phyloP scores from a whole-genome alignment of 2,888 invertebrate genomes.

The Melinaea marsaeus region DNA sequence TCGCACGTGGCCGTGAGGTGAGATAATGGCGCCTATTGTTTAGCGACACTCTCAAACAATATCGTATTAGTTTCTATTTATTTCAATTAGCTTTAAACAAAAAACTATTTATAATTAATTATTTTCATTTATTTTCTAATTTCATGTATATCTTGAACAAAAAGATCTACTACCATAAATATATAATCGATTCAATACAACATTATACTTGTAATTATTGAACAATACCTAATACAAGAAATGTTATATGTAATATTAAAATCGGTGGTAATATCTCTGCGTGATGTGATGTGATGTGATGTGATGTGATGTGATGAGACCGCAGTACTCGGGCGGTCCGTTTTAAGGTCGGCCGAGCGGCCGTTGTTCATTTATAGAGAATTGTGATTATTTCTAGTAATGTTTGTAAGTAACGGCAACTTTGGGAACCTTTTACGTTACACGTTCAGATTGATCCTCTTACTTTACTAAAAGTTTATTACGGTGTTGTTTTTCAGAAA shows the following conservation, averaged over 20 bases:
- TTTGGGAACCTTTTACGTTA: neutral
- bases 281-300: conserved; percentile 8
- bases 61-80: neutral
- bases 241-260: neutral
- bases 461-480: neutral
- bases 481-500: neutral
- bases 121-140: no score
- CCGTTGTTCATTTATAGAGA: neutral
- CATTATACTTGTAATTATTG: no score
- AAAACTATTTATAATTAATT: neutral
- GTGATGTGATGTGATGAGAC: conserved; percentile 15
- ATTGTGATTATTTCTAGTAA: neutral
- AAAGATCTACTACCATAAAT: no score
- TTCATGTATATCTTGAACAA: no score
- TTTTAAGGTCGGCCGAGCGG: conserved; percentile 1
- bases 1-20: neutral
- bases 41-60: neutral
- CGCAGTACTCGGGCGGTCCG: conserved; percentile 7
- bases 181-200: no score
- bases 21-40: neutral
- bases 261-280: neutral
- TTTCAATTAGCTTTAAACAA: neutral
- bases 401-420: neutral
- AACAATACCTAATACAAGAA: neutral
- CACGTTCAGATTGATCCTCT: neutral